Evolutionary conservation across 1,140 invertebrate species (phyloP).

Genomic region (Heliconius congener): DNA sequence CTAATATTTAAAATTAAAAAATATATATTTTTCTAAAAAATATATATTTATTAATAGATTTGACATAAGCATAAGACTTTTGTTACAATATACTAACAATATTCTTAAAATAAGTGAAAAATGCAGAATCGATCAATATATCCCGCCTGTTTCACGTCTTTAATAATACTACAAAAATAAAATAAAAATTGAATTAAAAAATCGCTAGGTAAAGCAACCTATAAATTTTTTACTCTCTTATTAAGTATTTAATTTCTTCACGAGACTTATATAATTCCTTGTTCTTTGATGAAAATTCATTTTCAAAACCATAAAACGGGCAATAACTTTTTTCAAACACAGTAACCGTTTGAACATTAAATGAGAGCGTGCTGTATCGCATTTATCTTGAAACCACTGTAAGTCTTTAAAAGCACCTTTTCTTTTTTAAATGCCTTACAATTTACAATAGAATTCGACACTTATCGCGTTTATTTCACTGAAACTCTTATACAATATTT

Average conservation of each 20-base stretch:
- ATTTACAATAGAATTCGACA: conserved; percentile 12
- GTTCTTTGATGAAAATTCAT: background rate
- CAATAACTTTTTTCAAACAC: conserved; percentile 15
- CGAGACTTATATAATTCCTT: background rate
- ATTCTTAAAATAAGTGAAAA: too few species aligned
- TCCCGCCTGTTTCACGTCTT: too few species aligned
- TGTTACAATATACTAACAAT: too few species aligned
- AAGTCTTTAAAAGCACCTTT: conserved; percentile 20
- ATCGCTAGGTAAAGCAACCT: too few species aligned
- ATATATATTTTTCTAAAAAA: too few species aligned
- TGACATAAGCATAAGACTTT: too few species aligned
- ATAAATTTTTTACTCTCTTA: too few species aligned
- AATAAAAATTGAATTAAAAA: too few species aligned
- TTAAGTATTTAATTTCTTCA: background rate
- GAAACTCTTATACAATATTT: background rate
- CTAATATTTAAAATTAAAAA: too few species aligned
- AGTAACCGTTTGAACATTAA: conserved; percentile 18
- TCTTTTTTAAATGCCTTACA: conserved; percentile 7
- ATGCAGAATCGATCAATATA: too few species aligned
- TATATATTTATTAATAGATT: too few species aligned
- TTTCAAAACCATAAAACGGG: conserved; percentile 1
- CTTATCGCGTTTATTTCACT: background rate
- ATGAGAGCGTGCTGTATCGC: conserved; percentile 22
- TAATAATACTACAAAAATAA: too few species aligned
- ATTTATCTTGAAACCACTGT: conserved; percentile 19